Evolutionary conservation across 2,113 vertebrate species (phyloP).

Genomic region (Psammodynastes pulverulentus): DNA sequence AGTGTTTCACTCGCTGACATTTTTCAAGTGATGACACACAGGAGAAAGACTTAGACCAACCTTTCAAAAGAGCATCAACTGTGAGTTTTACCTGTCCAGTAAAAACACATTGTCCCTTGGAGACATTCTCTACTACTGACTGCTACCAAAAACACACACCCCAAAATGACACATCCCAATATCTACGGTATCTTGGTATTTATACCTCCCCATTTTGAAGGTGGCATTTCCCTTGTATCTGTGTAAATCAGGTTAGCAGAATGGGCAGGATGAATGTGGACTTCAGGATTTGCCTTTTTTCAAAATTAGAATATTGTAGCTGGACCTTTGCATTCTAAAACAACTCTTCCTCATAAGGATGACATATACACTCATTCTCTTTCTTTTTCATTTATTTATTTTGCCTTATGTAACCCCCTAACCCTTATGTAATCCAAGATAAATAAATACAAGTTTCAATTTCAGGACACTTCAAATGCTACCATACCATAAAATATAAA

Average conservation of each 20-base stretch:
- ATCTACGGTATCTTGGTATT: slow-evolving; percentile 11
- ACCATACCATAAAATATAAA: background rate
- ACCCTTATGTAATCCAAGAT: background rate
- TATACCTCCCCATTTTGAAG: background rate
- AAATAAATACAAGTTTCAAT: background rate
- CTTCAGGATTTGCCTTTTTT: background rate
- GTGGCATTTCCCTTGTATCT: background rate
- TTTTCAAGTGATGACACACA: slow-evolving; percentile 28
- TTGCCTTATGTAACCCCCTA: background rate
- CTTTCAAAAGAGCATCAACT: slow-evolving; percentile 19
- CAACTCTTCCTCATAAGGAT: background rate
- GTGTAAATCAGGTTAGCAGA: background rate
- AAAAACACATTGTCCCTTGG: slow-evolving; percentile 15
- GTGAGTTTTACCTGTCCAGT: slow-evolving; percentile 21
- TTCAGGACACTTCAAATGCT: background rate
- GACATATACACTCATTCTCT: background rate
- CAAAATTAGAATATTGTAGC: background rate
- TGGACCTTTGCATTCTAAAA: background rate
- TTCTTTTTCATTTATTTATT: background rate
- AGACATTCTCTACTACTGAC: slow-evolving; percentile 1
- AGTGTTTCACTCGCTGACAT: slow-evolving; percentile 17
- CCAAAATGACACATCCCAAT: background rate
- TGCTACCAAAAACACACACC: background rate
- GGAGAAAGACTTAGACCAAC: background rate
- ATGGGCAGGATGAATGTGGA: background rate